Evolutionary conservation across 2,113 vertebrate species (phyloP), one percentile per base, ranked within the genome.

Genomic region (Glareola pratincola): DNA sequence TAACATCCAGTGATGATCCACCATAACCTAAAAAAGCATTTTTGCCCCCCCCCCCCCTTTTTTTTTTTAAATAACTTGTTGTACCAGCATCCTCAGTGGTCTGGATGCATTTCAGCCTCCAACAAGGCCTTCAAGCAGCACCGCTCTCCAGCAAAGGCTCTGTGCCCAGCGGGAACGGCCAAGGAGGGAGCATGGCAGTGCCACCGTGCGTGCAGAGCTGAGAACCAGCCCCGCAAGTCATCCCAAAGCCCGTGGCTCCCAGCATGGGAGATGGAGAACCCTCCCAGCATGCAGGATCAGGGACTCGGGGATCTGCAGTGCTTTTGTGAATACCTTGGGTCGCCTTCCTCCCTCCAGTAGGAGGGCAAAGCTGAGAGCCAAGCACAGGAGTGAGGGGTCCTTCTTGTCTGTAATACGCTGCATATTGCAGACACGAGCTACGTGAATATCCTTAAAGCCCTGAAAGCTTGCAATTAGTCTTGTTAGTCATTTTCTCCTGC

Each of bases 131-230:
- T 39, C 13, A 21, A 20, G 60, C 37, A 74, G 36, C 43, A 48
- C 12, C 2, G 2, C 26, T 32, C 6, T 34, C 53, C 56, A 14
- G 19, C 29, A 51, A 66, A 59, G 19, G 54, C 39, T 74, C 34
- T 14, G 53, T 29, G 51, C 16, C 39, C 8, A 6, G 39, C 3
- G 0, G 43, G 37, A 68, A 41, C 0, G 9, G 9, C 29, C 62
- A 41, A 43, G 77, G 50, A 56, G 73, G 30, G 16, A 48, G 8
- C 48, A 30, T 0, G 2, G 50, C 6, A 22, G 13, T 4, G 56
- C 69, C 23, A 60, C 18, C 1, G 2, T 1, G 7, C 0, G 3
- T 4, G 4, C 34, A n/a, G 45, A 10, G 51, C 37, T 2, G 1
- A 27, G n/a, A 48, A 14, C 6, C 22, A 85, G 64, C 39, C 43